A percentile compares a stretch with the other conserved stretches of the same genome.
Conservation (phyloP, 2,888 invertebrate species). For the Sinhomidia bicolor region DNA sequence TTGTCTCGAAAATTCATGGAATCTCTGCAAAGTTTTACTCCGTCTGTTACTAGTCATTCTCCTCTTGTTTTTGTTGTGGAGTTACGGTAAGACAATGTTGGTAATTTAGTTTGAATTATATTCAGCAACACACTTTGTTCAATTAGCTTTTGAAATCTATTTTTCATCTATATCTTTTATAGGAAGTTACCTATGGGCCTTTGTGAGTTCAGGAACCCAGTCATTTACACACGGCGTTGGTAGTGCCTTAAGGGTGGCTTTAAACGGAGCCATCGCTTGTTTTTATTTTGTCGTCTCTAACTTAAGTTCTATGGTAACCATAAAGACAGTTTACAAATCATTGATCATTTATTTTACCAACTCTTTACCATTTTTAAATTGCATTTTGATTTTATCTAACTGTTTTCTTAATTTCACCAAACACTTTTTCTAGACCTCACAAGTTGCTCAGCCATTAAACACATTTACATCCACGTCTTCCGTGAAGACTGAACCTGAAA, state of each 20-base stretch:
- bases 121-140: no score
- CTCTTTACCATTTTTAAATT: no score
- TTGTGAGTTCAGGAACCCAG: neutral
- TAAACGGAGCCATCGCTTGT: constrained; percentile 19
- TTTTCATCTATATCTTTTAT: no score
- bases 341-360: no score
- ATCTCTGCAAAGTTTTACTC: neutral
- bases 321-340: no score
- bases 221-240: neutral
- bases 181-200: constrained; percentile 2
- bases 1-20: neutral
- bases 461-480: no score
- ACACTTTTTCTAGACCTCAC: neutral
- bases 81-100: constrained; percentile 23
- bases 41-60: constrained; percentile 45
- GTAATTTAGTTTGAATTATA: no score
- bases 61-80: constrained; percentile 19
- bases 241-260: constrained; percentile 22
- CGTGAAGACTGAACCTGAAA: no score
- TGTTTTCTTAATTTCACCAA: no score
- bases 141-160: no score
- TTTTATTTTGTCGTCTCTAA: neutral
- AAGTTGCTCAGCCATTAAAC: neutral
- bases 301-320: neutral
- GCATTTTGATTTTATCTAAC: no score